A percentile compares a stretch with the other conserved stretches of the same genome.
Evolutionary conservation across 2,113 vertebrate species (phyloP).

Genomic region (Heterocephalus glaber): DNA sequence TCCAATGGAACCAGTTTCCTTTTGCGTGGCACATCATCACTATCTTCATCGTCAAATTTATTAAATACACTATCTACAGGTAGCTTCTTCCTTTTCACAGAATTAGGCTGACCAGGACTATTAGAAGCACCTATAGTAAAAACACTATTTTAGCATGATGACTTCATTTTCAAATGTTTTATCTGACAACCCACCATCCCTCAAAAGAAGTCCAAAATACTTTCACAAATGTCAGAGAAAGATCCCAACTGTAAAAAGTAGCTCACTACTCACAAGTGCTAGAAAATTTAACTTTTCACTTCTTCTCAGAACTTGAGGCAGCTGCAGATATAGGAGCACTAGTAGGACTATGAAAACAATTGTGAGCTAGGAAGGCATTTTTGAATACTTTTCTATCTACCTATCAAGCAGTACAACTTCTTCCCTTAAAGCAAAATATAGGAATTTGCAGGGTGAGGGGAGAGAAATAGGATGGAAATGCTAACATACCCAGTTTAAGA

Average conservation of each 20-base stretch:
- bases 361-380: constrained; percentile 76
- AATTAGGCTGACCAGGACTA: constrained; percentile 96
- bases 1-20: constrained; percentile 98
- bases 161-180: not conserved
- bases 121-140: constrained; percentile 90
- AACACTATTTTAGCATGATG: constrained; percentile 57
- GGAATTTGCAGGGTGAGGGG: not conserved
- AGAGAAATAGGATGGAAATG: not conserved
- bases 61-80: constrained; percentile 98
- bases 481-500: constrained; percentile 93
- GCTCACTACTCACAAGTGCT: constrained; percentile 80
- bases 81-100: constrained; percentile 96
- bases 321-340: constrained; percentile 76
- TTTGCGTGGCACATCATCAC: constrained; percentile 95
- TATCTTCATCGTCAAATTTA: constrained; percentile 98
- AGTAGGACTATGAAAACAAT: constrained; percentile 80
- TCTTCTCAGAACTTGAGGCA: constrained; percentile 79
- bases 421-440: constrained; percentile 30
- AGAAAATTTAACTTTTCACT: constrained; percentile 81
- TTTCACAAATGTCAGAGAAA: constrained; percentile 68
- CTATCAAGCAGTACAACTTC: constrained; percentile 38
- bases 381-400: constrained; percentile 70
- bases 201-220: constrained; percentile 56
- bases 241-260: constrained; percentile 75
- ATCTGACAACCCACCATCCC: constrained; percentile 65